A percentile compares a stretch with the other conserved stretches of the same genome.
Conservation (phyloP, 2,888 invertebrate species). For the Petrolisthes cinctipes region DNA sequence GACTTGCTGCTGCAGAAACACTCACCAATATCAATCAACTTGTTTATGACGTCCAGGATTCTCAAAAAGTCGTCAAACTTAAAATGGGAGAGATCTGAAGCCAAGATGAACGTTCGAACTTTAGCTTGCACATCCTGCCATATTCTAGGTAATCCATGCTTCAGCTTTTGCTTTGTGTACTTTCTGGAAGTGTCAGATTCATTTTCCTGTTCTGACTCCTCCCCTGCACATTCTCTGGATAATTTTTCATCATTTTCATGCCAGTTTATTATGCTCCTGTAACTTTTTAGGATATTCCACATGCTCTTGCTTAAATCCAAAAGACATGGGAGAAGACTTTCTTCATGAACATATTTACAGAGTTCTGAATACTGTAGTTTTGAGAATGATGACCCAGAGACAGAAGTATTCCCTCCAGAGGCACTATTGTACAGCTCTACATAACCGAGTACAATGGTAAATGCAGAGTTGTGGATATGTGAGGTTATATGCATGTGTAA, state of each 20-base stretch:
- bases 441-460: conserved; percentile 75
- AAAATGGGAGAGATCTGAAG: conserved; percentile 84
- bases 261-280: conserved; percentile 61
- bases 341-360: conserved; percentile 72
- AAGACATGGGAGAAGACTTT: conserved; percentile 63
- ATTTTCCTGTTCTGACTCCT: conserved; percentile 13
- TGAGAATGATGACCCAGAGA: conserved; percentile 68
- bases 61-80: conserved; percentile 95
- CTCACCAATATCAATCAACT: conserved; percentile 87
- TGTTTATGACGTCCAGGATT: conserved; percentile 81
- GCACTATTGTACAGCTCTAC: conserved; percentile 71
- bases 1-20: conserved; percentile 91
- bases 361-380: conserved; percentile 86
- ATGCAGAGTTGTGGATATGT: conserved; percentile 86
- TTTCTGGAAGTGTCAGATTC: conserved; percentile 71
- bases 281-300: conserved; percentile 63
- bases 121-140: conserved; percentile 96
- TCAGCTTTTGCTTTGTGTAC: conserved; percentile 89
- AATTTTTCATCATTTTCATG: conserved; percentile 41
- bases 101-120: conserved; percentile 83
- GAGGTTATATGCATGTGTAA: conserved; percentile 95
- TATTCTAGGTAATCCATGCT: conserved; percentile 85
- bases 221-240: background rate
- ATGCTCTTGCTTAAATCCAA: conserved; percentile 64
- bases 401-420: conserved; percentile 58